These are phyloP conservation scores for Phenganax subtilis DNA, from an alignment of 92 coral and sea anemone species.

Conservation along the genomic window DNA sequence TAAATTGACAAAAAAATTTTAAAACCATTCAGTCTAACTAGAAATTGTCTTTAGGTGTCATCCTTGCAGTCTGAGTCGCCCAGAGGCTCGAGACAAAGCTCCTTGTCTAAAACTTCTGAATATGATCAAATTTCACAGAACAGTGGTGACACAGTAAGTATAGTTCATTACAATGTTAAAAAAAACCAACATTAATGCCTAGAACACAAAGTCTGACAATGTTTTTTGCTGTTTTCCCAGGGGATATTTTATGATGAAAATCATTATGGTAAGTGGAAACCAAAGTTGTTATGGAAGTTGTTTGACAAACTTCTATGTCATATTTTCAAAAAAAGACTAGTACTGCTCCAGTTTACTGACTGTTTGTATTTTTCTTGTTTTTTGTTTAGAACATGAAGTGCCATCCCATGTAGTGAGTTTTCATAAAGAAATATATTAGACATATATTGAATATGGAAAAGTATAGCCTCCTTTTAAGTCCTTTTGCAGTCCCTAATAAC, in stretches of 20 bases:
- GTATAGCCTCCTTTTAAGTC: neutral
- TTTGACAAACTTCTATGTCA: neutral
- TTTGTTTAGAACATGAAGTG: conserved; percentile 5
- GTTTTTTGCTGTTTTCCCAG: conserved; percentile 2
- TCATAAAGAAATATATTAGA: neutral
- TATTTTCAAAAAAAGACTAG: neutral
- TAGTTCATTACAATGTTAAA: neutral
- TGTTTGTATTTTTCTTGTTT: neutral
- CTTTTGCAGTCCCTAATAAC: neutral
- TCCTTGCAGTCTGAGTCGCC: conserved; percentile 37
- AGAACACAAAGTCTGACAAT: neutral
- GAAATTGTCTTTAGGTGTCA: conserved; percentile 4
- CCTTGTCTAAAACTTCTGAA: conserved; percentile 22
- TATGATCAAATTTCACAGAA: conserved; percentile 25
- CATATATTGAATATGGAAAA: neutral
- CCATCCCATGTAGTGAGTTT: conserved; percentile 33
- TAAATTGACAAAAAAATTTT: neutral
- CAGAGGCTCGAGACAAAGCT: conserved; percentile 31
- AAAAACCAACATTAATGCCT: neutral
- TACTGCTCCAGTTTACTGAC: too few relatives aligned
- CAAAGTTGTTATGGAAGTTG: neutral
- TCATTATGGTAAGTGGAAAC: conserved; percentile 23
- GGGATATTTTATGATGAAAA: conserved; percentile 22
- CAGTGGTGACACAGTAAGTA: conserved; percentile 41
- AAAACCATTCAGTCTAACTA: neutral